phyloP scores from a whole-genome alignment of 2,113 vertebrate species.

The Grallaria varia region DNA sequence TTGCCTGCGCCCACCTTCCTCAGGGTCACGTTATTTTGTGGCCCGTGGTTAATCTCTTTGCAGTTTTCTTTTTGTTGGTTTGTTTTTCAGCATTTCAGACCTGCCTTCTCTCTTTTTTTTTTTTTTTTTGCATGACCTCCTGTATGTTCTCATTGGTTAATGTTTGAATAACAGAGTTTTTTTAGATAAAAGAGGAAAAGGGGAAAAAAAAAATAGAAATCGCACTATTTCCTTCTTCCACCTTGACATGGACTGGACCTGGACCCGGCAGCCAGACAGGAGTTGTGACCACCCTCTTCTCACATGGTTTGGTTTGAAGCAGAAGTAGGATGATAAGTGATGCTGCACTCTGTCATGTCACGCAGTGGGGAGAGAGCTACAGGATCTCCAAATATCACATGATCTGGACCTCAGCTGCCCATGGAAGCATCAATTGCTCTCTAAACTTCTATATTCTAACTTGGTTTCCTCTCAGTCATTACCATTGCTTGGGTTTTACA shows the following conservation, averaged over 20 bases:
- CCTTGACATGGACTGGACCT: background rate
- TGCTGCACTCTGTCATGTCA: background rate
- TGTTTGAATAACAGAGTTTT: background rate
- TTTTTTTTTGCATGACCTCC: slow-evolving; percentile 45
- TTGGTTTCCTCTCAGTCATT: background rate
- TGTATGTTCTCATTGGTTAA: background rate
- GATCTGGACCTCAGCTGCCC: background rate
- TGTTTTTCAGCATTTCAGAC: slow-evolving; percentile 33
- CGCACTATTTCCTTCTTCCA: background rate
- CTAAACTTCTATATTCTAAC: background rate
- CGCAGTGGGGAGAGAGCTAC: background rate
- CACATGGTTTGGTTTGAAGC: background rate
- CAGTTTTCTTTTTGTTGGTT: slow-evolving; percentile 38
- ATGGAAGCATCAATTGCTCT: background rate
- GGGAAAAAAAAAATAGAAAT: background rate
- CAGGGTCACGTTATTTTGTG: background rate
- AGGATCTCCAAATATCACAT: fast-evolving
- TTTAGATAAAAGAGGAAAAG: background rate
- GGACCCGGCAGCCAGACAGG: background rate
- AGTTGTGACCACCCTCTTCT: background rate
- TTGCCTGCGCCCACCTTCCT: slow-evolving; percentile 49
- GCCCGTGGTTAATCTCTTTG: background rate
- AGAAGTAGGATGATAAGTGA: background rate
- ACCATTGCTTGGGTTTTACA: background rate
- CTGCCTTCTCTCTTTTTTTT: background rate